Conservation (phyloP, 2,113 vertebrate genomes). For the Coptodon rendalli region DNA sequence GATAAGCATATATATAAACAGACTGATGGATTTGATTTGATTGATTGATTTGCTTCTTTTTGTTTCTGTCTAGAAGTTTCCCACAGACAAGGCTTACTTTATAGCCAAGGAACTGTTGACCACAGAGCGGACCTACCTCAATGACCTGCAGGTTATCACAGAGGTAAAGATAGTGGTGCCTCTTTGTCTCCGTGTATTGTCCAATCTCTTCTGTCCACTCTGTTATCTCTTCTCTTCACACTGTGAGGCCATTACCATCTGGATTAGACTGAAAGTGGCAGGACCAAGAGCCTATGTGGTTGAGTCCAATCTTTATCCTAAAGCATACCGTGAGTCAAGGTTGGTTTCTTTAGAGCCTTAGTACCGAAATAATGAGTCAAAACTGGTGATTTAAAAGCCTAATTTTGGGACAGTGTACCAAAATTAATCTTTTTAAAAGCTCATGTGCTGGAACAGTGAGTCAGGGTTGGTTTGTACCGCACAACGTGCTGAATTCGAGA, state of each 20-base stretch:
- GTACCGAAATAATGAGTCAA: not conserved
- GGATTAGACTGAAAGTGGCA: not conserved
- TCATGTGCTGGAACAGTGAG: not conserved
- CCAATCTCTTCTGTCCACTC: not conserved
- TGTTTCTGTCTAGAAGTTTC: constrained; percentile 81
- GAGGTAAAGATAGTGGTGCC: constrained; percentile 66
- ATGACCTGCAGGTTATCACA: constrained; percentile 91
- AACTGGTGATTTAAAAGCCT: not conserved
- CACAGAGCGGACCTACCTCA: constrained; percentile 90
- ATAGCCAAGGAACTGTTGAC: constrained; percentile 90
- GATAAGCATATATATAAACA: not conserved
- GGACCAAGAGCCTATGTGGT: not conserved
- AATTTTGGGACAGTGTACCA: not conserved
- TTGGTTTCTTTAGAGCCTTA: not conserved
- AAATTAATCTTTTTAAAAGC: not conserved
- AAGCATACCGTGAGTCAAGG: not conserved
- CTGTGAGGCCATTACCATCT: not conserved
- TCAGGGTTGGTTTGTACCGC: not conserved
- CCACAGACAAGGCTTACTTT: constrained; percentile 91
- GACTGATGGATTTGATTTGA: not conserved
- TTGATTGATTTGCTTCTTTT: not conserved
- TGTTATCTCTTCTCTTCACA: not conserved
- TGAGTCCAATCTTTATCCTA: not conserved
- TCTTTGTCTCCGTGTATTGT: not conserved
- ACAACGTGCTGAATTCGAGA: not conserved